Evolutionary conservation across 2,888 invertebrate species (phyloP), one percentile per base, ranked within the genome.

Genomic region (Halictus ligatus): DNA sequence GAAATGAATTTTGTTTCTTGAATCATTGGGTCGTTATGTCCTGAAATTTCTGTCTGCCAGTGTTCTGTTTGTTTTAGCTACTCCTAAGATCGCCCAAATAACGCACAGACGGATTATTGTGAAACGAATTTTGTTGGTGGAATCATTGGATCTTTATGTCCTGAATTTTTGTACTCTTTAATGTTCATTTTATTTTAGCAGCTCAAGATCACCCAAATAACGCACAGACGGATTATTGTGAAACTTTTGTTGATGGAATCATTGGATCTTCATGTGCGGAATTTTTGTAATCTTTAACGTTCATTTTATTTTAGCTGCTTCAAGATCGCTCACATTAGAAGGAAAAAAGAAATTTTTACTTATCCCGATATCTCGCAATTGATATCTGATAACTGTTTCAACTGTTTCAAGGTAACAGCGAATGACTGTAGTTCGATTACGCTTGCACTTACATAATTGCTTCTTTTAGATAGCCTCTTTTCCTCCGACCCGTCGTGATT

Each of bases 391-490:
- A 83, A 80, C 67, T 75, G 76, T 73, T 80, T 79, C 79, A 83
- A 80, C 67, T 75, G 76, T 73, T 80, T 79, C 79, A 76, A 79
- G 83, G 83, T 60, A 79, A 83, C 29, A 50, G 29, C 35, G 46
- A 80, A 72, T 43, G n/a, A 35, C n/a, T 73, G 46, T 67, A n/a
- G 29, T 73, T 46, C 60, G 46, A 29, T 75, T 43, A 35, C 10
- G 8, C 21, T 8, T 29, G 10, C 40, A 13, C 29, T 75, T 76
- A 46, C 46, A 64, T 80, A 74, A 75, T 76, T 54, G 50, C 15
- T n/a, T 78, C 58, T 13, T 21, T 12, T n/a, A 50, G 40, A 35
- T 78, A 75, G 12, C 12, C 35, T 0, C 13, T 35, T 18, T n/a
- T 50, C 21, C 12, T 58, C 48, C 46, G 13, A 25, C 18, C 75